Conservation (phyloP, 2,113 vertebrate species). For the Vombatus ursinus region DNA sequence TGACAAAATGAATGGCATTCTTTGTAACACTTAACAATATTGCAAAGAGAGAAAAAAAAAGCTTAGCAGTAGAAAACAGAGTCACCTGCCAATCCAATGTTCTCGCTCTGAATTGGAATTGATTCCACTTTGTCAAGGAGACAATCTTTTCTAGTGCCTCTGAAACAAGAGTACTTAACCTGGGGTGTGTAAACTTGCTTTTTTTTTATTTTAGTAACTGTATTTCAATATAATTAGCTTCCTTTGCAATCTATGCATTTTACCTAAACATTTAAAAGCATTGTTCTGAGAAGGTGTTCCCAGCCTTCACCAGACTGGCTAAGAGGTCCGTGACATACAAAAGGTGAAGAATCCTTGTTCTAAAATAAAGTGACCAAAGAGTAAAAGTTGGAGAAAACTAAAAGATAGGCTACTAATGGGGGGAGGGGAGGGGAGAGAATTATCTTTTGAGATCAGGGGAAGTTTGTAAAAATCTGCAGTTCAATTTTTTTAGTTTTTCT, state of each 20-base stretch:
- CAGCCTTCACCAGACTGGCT: not conserved
- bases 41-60: slow-evolving; percentile 1
- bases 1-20: not conserved
- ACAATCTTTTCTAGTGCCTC: slow-evolving; percentile 31
- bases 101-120: slow-evolving; percentile 11
- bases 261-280: not conserved
- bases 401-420: slow-evolving; percentile 43
- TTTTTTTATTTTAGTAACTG: not conserved
- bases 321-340: not conserved
- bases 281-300: not conserved
- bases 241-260: not conserved
- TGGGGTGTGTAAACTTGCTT: not conserved
- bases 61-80: not conserved
- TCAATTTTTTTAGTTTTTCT: not conserved
- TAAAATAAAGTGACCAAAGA: slow-evolving; percentile 14
- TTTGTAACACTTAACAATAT: not conserved
- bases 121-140: not conserved
- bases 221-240: not conserved
- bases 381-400: slow-evolving; percentile 17
- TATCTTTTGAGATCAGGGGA: slow-evolving; percentile 16
- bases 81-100: slow-evolving; percentile 17
- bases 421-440: not conserved
- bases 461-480: not conserved
- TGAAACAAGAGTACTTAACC: not conserved
- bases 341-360: not conserved